Evolutionary conservation across 2,113 vertebrate genomes (phyloP).

Genomic region (Sebastes fasciatus): DNA sequence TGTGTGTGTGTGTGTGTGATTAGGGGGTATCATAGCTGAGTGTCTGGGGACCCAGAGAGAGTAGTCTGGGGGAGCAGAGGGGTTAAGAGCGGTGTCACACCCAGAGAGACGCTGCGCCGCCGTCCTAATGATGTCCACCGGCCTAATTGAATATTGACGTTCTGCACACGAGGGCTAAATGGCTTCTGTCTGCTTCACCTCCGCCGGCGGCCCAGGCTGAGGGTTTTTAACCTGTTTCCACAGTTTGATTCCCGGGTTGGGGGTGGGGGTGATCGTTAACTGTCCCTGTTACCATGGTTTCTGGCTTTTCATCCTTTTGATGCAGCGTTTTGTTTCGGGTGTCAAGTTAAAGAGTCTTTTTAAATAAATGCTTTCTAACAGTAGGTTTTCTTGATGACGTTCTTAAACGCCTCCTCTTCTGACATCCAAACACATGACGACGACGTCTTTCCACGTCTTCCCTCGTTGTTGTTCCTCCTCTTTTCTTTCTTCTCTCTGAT

Average conservation of each 20-base stretch:
- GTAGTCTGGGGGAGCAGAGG: conserved; percentile 1
- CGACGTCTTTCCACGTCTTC: neutral
- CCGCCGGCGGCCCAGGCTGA: conserved; percentile 19
- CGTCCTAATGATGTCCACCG: conserved; percentile 75
- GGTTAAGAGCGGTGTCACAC: conserved; percentile 72
- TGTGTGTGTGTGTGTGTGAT: neutral
- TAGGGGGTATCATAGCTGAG: conserved; percentile 18
- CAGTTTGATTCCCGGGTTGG: conserved; percentile 34
- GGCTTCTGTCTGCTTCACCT: conserved; percentile 64
- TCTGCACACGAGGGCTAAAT: conserved; percentile 72
- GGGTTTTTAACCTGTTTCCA: conserved; percentile 54
- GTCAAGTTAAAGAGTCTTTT: conserved; percentile 5
- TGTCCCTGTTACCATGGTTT: conserved; percentile 65
- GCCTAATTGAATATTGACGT: conserved; percentile 85
- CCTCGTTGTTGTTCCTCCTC: neutral
- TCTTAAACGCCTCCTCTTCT: neutral
- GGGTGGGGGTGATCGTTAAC: conserved; percentile 36
- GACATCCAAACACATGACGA: neutral
- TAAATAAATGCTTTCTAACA: neutral
- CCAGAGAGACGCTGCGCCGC: conserved; percentile 55
- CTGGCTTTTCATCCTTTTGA: conserved; percentile 32
- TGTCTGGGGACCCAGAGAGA: conserved; percentile 41
- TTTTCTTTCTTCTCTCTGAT: neutral
- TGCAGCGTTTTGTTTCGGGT: neutral
- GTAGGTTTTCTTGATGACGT: neutral